Percentiles rank a stretch among this genome's conserved stretches.
Evolutionary conservation across 2,797 vertebrate genomes (phyloP).

Genomic region (Aselliscus stoliczkanus): DNA sequence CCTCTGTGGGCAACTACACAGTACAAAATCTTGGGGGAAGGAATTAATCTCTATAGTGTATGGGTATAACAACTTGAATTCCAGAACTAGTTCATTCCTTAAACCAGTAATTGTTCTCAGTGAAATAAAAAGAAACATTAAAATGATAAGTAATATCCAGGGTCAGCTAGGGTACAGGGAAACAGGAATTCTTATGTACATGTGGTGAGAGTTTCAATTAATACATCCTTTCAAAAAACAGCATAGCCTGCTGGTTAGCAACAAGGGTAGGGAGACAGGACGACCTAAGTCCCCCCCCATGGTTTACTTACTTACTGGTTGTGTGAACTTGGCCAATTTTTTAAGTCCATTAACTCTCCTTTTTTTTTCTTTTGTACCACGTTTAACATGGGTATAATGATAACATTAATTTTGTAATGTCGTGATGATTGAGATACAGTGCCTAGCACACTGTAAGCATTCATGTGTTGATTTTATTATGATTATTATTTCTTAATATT

Average conservation of each 20-base stretch:
- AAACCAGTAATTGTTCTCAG: neutral
- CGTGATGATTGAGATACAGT: neutral
- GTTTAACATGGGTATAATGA: neutral
- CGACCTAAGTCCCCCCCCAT: neutral
- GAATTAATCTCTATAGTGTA: neutral
- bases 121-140: neutral
- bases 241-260: neutral
- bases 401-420: neutral
- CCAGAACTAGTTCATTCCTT: neutral
- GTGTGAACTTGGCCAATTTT: neutral
- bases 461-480: neutral
- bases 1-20: neutral
- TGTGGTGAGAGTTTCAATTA: neutral
- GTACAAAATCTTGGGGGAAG: neutral
- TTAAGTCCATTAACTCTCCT: neutral
- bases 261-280: neutral
- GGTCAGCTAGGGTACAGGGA: neutral
- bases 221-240: neutral
- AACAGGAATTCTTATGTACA: neutral
- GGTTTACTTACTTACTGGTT: neutral
- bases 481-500: neutral
- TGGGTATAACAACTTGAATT: neutral
- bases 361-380: neutral
- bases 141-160: neutral
- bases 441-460: neutral